These are phyloP conservation scores for Listronotus bonariensis DNA, from an alignment of 1,140 invertebrate species.

Conservation along the genomic window DNA sequence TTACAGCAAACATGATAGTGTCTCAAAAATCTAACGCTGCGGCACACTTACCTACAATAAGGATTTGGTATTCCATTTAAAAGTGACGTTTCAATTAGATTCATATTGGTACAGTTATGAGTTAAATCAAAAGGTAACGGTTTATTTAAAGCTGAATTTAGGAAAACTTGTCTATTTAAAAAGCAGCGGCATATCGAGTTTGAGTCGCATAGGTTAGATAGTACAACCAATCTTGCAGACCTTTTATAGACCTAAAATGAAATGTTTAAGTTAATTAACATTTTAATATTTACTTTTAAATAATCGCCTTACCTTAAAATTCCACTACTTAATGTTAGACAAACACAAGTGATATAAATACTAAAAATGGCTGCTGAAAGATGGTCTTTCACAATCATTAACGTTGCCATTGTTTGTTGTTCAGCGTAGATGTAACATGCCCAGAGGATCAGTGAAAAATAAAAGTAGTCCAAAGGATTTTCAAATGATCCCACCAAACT, in stretches of 20 bases:
- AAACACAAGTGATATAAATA: too few species aligned
- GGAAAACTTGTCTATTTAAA: slow-evolving; percentile 71
- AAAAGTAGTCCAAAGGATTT: too few species aligned
- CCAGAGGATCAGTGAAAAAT: too few species aligned
- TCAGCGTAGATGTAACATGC: too few species aligned
- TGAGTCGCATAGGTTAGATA: slow-evolving; percentile 80
- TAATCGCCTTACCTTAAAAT: too few species aligned
- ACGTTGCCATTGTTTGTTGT: too few species aligned
- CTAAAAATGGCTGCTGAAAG: too few species aligned
- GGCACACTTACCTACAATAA: slow-evolving; percentile 58
- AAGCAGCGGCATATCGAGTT: slow-evolving; percentile 74
- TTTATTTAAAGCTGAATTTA: slow-evolving; percentile 60
- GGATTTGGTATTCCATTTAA: slow-evolving; percentile 49
- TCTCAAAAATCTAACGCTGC: slow-evolving; percentile 48
- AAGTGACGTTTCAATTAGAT: slow-evolving; percentile 58
- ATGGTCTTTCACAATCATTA: too few species aligned
- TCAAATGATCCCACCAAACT: too few species aligned
- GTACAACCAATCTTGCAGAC: slow-evolving; percentile 77
- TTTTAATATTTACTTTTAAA: too few species aligned
- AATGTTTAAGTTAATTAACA: slow-evolving; percentile 63
- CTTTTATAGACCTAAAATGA: slow-evolving; percentile 65
- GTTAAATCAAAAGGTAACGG: slow-evolving; percentile 57
- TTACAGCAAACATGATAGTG: neutral
- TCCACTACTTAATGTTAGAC: too few species aligned
- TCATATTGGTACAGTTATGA: slow-evolving; percentile 62